A percentile compares a stretch with the other conserved stretches of the same genome.
These are phyloP conservation scores for Listronotus oregonensis DNA, from an alignment of 1,140 invertebrate species.

Conservation along the genomic window DNA sequence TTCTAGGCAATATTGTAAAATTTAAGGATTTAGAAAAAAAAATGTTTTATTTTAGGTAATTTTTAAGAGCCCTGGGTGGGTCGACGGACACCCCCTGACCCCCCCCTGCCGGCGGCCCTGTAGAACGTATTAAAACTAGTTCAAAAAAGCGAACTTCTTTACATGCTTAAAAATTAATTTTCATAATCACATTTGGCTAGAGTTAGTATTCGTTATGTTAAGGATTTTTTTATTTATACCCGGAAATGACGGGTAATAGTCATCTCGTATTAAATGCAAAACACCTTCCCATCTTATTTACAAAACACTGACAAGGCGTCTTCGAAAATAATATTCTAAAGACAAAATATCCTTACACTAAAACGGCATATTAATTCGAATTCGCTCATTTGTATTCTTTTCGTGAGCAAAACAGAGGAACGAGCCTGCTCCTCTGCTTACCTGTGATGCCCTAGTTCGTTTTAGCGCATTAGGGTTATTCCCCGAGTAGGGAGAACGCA, in stretches of 20 bases:
- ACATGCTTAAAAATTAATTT: too few relatives aligned
- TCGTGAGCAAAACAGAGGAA: conserved; percentile 23
- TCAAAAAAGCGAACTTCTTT: too few relatives aligned
- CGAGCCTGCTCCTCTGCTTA: conserved; percentile 25
- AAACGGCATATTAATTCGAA: conserved; percentile 35
- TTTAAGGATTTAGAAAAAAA: too few relatives aligned
- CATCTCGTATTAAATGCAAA: conserved; percentile 23
- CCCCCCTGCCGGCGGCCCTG: too few relatives aligned
- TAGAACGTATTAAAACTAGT: too few relatives aligned
- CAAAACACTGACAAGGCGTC: conserved; percentile 32
- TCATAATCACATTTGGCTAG: too few relatives aligned
- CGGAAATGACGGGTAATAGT: conserved; percentile 22
- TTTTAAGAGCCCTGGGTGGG: too few relatives aligned
- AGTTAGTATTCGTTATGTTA: too few relatives aligned
- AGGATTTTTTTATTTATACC: too few relatives aligned
- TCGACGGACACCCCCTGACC: too few relatives aligned
- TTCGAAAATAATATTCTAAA: conserved; percentile 36
- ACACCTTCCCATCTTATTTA: conserved; percentile 29
- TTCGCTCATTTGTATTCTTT: conserved; percentile 36
- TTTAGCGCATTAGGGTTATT: conserved; percentile 27
- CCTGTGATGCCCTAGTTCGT: conserved; percentile 30
- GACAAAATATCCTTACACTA: conserved; percentile 36
- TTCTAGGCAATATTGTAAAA: too few relatives aligned
- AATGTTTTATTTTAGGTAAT: too few relatives aligned
- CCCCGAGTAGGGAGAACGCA: conserved; percentile 3